Percentiles rank a stretch among this genome's conserved stretches.
Conservation (phyloP, 2,797 vertebrate species). For the Micrastur ruficollis region DNA sequence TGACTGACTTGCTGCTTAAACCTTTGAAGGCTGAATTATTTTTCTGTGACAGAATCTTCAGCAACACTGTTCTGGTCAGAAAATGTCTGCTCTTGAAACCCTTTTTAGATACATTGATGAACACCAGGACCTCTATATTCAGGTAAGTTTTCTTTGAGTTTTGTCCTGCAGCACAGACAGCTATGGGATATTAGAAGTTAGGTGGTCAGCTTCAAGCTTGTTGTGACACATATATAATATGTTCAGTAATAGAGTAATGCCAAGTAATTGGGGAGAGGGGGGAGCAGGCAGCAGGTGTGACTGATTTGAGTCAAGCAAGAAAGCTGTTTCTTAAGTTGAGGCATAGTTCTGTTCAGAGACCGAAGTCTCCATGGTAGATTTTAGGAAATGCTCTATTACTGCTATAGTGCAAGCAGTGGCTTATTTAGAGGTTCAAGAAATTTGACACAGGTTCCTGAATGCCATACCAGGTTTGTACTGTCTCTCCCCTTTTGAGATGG, state of each 20-base stretch:
- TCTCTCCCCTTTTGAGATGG: not conserved
- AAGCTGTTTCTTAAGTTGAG: not conserved
- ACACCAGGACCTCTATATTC: constrained; percentile 88
- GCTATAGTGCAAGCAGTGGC: not conserved
- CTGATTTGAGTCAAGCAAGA: not conserved
- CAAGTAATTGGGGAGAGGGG: not conserved
- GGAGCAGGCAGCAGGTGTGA: not conserved
- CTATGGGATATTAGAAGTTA: not conserved
- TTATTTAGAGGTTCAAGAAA: not conserved
- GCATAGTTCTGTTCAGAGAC: not conserved
- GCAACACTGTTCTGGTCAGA: not conserved
- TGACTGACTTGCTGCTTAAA: not conserved
- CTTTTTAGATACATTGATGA: constrained; percentile 92
- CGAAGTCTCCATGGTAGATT: not conserved
- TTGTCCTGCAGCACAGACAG: not conserved
- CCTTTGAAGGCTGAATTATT: not conserved
- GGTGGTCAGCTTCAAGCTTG: not conserved
- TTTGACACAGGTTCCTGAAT: not conserved
- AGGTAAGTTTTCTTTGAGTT: constrained; percentile 76
- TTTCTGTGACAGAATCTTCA: not conserved
- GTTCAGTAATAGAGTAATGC: not conserved
- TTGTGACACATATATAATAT: not conserved
- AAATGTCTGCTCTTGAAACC: constrained; percentile 82
- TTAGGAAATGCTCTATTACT: not conserved
- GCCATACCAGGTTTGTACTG: not conserved